Conservation (phyloP, 1,140 invertebrate genomes). For the Drosophila simulans region DNA sequence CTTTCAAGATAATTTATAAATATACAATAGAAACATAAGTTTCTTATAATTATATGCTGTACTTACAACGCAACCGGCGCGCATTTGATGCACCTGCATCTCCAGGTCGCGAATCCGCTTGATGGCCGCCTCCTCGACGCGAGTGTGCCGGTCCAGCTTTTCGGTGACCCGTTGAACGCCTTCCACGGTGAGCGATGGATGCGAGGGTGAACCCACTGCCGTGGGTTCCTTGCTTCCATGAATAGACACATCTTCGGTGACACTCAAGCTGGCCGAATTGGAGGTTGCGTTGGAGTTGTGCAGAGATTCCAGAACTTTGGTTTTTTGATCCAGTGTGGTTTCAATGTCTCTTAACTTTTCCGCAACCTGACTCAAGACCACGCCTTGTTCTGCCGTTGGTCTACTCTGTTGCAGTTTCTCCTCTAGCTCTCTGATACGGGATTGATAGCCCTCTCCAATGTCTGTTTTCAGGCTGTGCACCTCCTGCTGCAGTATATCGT, state of each 20-base stretch:
- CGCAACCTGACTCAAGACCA: slow-evolving; percentile 67
- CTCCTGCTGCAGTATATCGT: slow-evolving; percentile 86
- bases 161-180: slow-evolving; percentile 88
- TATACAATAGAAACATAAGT: too few relatives aligned
- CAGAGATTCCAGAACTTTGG: slow-evolving; percentile 88
- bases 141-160: slow-evolving; percentile 87
- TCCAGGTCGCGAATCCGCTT: slow-evolving; percentile 91
- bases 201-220: slow-evolving; percentile 52
- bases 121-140: slow-evolving; percentile 90
- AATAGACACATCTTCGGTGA: slow-evolving; percentile 91
- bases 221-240: slow-evolving; percentile 74
- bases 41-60: background rate
- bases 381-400: slow-evolving; percentile 85
- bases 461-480: slow-evolving; percentile 85
- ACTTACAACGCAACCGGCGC: slow-evolving; percentile 87
- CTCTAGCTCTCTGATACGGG: slow-evolving; percentile 86
- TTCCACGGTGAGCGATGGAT: slow-evolving; percentile 85
- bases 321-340: slow-evolving; percentile 87
- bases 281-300: slow-evolving; percentile 87
- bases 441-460: slow-evolving; percentile 85
- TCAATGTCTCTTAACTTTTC: slow-evolving; percentile 86
- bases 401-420: slow-evolving; percentile 87
- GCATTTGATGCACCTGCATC: slow-evolving; percentile 87
- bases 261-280: slow-evolving; percentile 87
- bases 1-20: background rate